Percentiles rank a stretch among this genome's conserved stretches.
These are phyloP conservation scores for Phyto melanocephala DNA, from an alignment of 2,888 invertebrate species.

Conservation along the genomic window DNA sequence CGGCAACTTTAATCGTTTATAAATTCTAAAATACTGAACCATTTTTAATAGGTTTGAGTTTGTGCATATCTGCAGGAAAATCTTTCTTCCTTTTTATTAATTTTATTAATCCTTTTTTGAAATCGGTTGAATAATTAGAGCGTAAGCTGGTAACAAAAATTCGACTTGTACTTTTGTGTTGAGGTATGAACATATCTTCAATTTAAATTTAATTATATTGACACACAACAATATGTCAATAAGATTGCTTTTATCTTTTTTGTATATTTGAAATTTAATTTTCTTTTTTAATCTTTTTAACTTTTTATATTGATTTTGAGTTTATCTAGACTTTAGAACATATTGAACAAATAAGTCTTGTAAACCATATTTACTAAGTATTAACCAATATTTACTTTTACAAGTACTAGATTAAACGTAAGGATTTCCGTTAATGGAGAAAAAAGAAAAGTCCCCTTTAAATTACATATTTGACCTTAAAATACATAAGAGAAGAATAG, in stretches of 20 bases:
- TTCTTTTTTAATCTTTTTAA: background rate
- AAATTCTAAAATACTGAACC: too few relatives aligned
- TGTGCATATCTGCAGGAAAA: too few relatives aligned
- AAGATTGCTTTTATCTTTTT: too few relatives aligned
- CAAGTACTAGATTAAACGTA: background rate
- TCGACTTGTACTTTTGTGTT: too few relatives aligned
- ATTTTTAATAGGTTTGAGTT: too few relatives aligned
- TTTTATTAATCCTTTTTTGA: too few relatives aligned
- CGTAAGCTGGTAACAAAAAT: too few relatives aligned
- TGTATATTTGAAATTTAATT: constrained; percentile 2
- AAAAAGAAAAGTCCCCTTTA: constrained; percentile 10
- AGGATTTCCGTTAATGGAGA: background rate
- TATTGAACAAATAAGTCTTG: background rate
- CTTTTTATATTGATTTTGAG: constrained; percentile 9
- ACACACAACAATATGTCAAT: background rate
- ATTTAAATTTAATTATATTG: background rate
- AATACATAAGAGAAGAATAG: background rate
- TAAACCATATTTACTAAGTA: constrained; percentile 7
- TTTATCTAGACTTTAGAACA: constrained; percentile 15
- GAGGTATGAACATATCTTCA: too few relatives aligned
- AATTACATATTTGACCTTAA: constrained; percentile 27
- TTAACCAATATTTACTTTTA: constrained; percentile 31
- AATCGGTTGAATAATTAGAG: too few relatives aligned
- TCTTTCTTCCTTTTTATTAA: too few relatives aligned
- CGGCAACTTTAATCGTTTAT: too few relatives aligned